phyloP scores from a whole-genome alignment of 2,113 vertebrate genomes.

The Entomyzon cyanotis region DNA sequence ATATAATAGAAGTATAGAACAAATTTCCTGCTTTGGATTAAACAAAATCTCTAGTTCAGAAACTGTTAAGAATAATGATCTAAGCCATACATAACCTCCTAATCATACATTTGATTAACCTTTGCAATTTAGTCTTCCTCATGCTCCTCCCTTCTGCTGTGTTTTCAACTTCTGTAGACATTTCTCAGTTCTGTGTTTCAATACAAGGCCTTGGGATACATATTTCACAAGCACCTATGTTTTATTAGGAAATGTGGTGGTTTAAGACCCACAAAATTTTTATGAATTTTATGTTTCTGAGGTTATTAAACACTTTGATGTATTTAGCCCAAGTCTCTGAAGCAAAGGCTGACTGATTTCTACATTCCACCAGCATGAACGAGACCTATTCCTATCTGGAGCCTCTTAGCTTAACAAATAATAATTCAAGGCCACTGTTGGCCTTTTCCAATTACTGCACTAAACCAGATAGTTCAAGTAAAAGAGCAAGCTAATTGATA shows the following conservation, averaged over 20 bases:
- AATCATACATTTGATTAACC: not conserved
- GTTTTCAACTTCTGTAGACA: not conserved
- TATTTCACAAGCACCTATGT: not conserved
- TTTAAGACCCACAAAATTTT: not conserved
- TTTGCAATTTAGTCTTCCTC: not conserved
- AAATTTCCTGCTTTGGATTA: not conserved
- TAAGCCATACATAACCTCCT: not conserved
- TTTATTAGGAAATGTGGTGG: not conserved
- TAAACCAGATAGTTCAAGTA: slow-evolving; percentile 38
- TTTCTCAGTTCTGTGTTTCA: not conserved
- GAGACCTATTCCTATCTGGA: slow-evolving; percentile 2
- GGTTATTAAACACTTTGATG: not conserved
- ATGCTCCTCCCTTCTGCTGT: not conserved
- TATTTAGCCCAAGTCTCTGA: not conserved
- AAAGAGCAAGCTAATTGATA: slow-evolving; percentile 46
- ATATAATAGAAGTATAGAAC: not conserved
- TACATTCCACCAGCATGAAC: not conserved
- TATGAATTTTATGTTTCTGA: not conserved
- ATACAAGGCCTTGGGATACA: not conserved
- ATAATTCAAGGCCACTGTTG: slow-evolving; percentile 12
- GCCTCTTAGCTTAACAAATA: slow-evolving; percentile 31
- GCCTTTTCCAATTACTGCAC: not conserved
- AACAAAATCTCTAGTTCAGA: not conserved
- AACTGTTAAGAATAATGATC: not conserved
- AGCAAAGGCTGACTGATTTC: not conserved